phyloP scores from a whole-genome alignment of 64 coral and sea anemone species.

The Porites lutea region DNA sequence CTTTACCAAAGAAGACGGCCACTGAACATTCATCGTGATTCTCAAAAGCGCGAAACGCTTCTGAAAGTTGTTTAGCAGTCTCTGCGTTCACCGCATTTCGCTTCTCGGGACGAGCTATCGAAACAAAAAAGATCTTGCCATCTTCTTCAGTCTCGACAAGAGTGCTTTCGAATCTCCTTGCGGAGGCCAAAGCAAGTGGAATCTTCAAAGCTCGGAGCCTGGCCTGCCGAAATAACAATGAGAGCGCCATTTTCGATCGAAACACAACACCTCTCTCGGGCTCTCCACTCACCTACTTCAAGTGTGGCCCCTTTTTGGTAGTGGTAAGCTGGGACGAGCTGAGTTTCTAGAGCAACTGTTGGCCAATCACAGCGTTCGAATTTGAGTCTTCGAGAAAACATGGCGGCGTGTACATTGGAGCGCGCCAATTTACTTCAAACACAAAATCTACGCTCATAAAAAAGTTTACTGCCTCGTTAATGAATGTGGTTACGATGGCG shows the following conservation, averaged over 20 bases:
- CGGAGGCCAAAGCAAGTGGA: conserved; percentile 2
- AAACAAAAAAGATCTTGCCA: conserved; percentile 81
- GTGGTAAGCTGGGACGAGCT: neutral
- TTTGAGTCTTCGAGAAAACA: conserved; percentile 58
- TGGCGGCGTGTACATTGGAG: neutral
- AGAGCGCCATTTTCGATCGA: conserved; percentile 54
- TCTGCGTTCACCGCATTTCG: conserved; percentile 88
- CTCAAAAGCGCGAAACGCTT: conserved; percentile 80
- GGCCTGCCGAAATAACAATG: neutral
- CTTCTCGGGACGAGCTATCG: conserved; percentile 93
- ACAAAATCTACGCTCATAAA: neutral
- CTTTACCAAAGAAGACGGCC: conserved; percentile 88
- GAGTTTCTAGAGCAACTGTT: conserved; percentile 76
- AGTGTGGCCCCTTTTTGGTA: neutral
- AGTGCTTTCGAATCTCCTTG: conserved; percentile 49
- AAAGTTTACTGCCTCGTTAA: neutral
- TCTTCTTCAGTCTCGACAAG: conserved; percentile 82
- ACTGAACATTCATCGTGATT: conserved; percentile 83
- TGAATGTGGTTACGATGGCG: conserved; percentile 8
- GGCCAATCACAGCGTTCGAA: conserved; percentile 66
- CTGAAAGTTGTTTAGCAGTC: conserved; percentile 77
- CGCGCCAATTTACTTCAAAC: conserved; percentile 9
- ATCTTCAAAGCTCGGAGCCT: conserved; percentile 18
- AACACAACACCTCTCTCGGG: neutral
- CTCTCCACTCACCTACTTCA: neutral